Evolutionary conservation across 2,888 invertebrate genomes (phyloP).

Genomic region (Polia nebulosa): DNA sequence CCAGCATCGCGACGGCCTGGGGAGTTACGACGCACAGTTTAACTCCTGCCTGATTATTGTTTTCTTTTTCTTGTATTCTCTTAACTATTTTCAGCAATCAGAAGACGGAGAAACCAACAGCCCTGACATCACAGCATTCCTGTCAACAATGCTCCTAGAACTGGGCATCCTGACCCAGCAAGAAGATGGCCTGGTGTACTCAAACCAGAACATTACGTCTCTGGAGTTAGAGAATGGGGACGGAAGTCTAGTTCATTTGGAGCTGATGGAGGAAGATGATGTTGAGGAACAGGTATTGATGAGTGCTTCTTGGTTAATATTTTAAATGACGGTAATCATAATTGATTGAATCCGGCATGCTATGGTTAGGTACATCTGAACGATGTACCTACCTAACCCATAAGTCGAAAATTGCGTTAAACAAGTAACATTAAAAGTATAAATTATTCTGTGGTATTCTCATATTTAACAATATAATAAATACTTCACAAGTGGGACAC

Average conservation of each 20-base stretch:
- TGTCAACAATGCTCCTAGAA: slow-evolving; percentile 78
- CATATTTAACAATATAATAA: too few relatives aligned
- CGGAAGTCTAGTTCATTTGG: slow-evolving; percentile 72
- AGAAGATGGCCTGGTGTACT: slow-evolving; percentile 64
- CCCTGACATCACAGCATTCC: slow-evolving; percentile 73
- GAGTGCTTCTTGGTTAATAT: background rate
- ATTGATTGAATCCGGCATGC: too few relatives aligned
- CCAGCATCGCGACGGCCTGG: too few relatives aligned
- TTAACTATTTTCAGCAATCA: slow-evolving; percentile 25
- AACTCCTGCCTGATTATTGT: too few relatives aligned
- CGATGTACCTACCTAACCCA: too few relatives aligned
- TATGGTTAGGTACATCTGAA: too few relatives aligned
- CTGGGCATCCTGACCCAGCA: slow-evolving; percentile 76
- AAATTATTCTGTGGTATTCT: too few relatives aligned
- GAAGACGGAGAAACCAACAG: slow-evolving; percentile 54
- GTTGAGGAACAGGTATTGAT: slow-evolving; percentile 25
- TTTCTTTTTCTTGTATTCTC: background rate
- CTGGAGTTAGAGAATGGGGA: slow-evolving; percentile 79
- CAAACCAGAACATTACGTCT: slow-evolving; percentile 68
- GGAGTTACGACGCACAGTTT: too few relatives aligned
- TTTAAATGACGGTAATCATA: too few relatives aligned
- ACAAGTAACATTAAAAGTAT: too few relatives aligned
- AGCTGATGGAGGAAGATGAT: slow-evolving; percentile 79
- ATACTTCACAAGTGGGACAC: too few relatives aligned
- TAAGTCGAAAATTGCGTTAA: too few relatives aligned